These are phyloP conservation scores for Neotragus moschatus DNA, from an alignment of 2,113 vertebrate species.

Conservation along the genomic window DNA sequence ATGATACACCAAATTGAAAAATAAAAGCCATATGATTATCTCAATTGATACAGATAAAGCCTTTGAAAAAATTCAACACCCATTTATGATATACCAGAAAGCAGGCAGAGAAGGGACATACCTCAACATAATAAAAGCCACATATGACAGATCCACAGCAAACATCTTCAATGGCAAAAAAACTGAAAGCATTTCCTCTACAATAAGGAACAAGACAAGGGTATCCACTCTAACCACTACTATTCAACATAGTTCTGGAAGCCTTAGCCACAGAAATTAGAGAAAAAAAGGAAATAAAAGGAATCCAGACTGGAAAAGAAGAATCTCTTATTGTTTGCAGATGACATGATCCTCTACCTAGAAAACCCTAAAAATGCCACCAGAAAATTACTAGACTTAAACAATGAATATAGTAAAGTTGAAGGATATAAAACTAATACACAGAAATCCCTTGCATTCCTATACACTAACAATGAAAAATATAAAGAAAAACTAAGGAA, in stretches of 20 bases:
- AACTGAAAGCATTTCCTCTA: background rate
- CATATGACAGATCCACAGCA: background rate
- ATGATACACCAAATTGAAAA: background rate
- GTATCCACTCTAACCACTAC: background rate
- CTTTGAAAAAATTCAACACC: background rate
- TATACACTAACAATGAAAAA: background rate
- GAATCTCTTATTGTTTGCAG: background rate
- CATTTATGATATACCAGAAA: background rate
- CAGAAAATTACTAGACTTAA: background rate
- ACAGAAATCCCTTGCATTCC: background rate
- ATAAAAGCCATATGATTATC: background rate
- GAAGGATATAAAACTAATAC: background rate
- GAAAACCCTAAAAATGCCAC: background rate
- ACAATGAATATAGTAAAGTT: background rate
- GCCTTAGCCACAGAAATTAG: background rate
- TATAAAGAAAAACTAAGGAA: background rate
- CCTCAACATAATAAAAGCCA: background rate
- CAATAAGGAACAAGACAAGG: background rate
- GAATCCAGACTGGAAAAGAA: background rate
- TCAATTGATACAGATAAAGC: background rate
- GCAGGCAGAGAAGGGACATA: background rate
- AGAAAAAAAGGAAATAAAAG: background rate
- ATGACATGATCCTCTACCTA: background rate
- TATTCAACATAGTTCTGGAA: background rate
- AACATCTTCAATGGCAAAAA: background rate